phyloP scores from a whole-genome alignment of 30 jellyfish, hydroid and myxozoan species.

The Phacellophora camtschatica region DNA sequence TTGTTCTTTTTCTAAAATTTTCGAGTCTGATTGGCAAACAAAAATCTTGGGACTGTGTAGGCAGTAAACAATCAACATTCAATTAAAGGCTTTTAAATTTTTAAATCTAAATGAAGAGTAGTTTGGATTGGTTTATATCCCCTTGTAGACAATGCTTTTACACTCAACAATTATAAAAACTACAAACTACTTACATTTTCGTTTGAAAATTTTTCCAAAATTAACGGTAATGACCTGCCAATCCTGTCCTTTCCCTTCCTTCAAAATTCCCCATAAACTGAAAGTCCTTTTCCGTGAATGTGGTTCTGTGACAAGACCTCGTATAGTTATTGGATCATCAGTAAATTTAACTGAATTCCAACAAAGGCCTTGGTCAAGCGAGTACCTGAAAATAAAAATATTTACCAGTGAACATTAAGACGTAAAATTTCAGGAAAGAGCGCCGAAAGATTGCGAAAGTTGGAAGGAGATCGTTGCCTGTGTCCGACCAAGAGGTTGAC shows the following conservation, averaged over 20 bases:
- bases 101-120: no score
- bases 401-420: background rate
- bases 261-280: slow-evolving; percentile 84
- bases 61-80: no score
- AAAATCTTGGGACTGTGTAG: no score
- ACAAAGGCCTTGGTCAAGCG: slow-evolving; percentile 90
- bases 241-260: slow-evolving; percentile 1
- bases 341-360: slow-evolving; percentile 75
- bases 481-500: no score
- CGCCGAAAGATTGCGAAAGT: background rate
- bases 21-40: no score
- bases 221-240: slow-evolving; percentile 87
- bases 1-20: no score
- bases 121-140: background rate
- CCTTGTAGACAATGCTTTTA: background rate
- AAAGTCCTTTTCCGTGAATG: slow-evolving; percentile 66
- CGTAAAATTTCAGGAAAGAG: slow-evolving; percentile 3
- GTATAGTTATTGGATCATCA: slow-evolving; percentile 54
- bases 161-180: background rate
- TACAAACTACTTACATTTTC: slow-evolving; percentile 50
- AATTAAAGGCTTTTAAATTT: no score
- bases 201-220: slow-evolving; percentile 57
- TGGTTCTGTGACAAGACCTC: slow-evolving; percentile 91
- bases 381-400: slow-evolving; percentile 36
- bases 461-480: no score